Conservation (phyloP, 1,140 invertebrate species). For the Drosophila nebulosa region DNA sequence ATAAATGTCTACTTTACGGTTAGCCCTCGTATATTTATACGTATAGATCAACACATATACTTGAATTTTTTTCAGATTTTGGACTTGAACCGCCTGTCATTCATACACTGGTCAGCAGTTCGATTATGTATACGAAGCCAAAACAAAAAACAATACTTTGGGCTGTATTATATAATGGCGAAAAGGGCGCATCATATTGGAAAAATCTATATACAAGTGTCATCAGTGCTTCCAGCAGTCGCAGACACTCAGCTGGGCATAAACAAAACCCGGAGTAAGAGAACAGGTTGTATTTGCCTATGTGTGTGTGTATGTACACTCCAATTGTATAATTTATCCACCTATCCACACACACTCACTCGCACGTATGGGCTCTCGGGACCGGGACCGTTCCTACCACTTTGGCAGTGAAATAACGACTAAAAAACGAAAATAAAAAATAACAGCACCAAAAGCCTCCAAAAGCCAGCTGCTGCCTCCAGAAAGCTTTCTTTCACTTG, state of each 20-base stretch:
- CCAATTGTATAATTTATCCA: conserved; percentile 35
- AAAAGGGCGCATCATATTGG: conserved; percentile 23
- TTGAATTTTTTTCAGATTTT: not conserved
- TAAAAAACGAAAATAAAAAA: conserved; percentile 19
- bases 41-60: conserved; percentile 4
- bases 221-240: conserved; percentile 30
- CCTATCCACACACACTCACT: conserved; percentile 14
- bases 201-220: conserved; percentile 42
- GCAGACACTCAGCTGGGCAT: conserved; percentile 35
- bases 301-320: not conserved
- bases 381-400: conserved; percentile 42
- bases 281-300: conserved; percentile 57
- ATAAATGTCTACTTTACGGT: not conserved
- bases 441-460: conserved; percentile 2
- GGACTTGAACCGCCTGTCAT: not conserved
- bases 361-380: not conserved
- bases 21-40: conserved; percentile 18
- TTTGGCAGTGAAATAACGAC: conserved; percentile 64
- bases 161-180: conserved; percentile 52
- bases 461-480: conserved; percentile 35
- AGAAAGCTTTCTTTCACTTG: conserved; percentile 48
- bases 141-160: not conserved
- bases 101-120: not conserved
- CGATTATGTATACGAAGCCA: conserved; percentile 26
- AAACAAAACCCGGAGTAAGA: conserved; percentile 46